Evolutionary conservation across 1,140 invertebrate species (phyloP), one percentile per base, ranked within the genome.

Genomic region (Episyrphus balteatus): DNA sequence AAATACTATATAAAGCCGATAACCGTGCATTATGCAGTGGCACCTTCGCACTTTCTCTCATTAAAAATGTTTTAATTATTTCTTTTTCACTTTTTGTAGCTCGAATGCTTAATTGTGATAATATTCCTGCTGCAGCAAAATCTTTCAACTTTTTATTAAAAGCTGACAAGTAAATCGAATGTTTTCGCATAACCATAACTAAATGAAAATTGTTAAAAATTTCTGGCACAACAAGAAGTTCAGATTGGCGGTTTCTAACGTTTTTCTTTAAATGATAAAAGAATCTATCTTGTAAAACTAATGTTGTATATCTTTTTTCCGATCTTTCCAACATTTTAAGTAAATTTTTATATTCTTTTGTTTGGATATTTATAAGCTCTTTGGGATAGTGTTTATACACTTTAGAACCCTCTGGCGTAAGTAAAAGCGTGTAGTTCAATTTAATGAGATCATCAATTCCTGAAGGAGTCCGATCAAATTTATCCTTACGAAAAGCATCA

Each of bases 111-210:
- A n/a, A n/a, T n/a, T n/a, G n/a, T n/a, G n/a, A n/a, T n/a, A 43
- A 48, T 9, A 51, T 48, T 2, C 50, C 50, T 7, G 42, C n/a
- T 13, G 19, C 8, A 12, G 17, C 37, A 6, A 51, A 26, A 15
- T 36, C 9, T 12, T 51, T 36, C 1, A 51, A 15, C 19, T 36
- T 41, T n/a, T 34, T 15, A 46, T 51, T 33, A 31, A 51, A 44
- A 26, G 14, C 21, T 2, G 14, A 3, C 19, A 26, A 15, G 1
- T 48, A 7, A 0, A 42, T 43, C 7, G 46, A 51, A 30, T 48
- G 42, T 30, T 51, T 51, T 2, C 15, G 17, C 18, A 51, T 45
- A 21, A 31, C 44, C 50, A 51, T 42, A 1, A 21, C 47, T 15
- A 40, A 21, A 11, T 48, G 50, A 33, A 30, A 37, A 1, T 17